Conservation (phyloP, 1,140 invertebrate genomes). For the Trinorchestia longiramus region DNA sequence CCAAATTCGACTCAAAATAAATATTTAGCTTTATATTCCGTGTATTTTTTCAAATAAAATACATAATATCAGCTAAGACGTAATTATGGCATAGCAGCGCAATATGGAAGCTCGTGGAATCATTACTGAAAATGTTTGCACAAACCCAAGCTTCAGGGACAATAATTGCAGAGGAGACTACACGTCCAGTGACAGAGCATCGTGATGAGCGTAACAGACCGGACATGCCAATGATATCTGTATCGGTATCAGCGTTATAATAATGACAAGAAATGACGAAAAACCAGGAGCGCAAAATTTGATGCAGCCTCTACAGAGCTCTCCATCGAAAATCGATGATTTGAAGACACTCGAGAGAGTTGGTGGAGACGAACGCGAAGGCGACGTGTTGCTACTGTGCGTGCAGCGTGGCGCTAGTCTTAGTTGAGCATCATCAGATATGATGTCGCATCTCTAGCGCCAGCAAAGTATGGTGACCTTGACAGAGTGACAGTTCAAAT, state of each 20-base stretch:
- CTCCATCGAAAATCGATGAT: conserved; percentile 39
- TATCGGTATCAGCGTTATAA: neutral
- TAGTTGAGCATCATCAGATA: neutral
- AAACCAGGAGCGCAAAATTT: neutral
- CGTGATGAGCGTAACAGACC: neutral
- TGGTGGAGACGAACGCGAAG: neutral
- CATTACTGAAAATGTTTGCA: neutral
- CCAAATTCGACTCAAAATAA: neutral
- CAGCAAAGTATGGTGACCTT: neutral
- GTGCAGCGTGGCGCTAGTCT: neutral
- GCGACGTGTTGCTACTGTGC: neutral
- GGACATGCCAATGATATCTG: neutral
- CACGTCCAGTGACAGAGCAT: neutral
- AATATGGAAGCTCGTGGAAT: neutral
- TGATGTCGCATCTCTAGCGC: neutral
- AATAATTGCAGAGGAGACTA: neutral
- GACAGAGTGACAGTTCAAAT: neutral
- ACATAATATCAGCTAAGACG: neutral
- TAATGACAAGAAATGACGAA: neutral
- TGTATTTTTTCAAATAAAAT: neutral
- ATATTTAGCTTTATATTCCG: neutral
- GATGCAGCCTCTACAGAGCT: neutral
- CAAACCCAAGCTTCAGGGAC: neutral
- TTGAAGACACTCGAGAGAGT: conserved; percentile 14
- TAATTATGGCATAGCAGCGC: neutral